These are phyloP conservation scores for Agrochola lota DNA, from an alignment of 2,888 invertebrate genomes.

Conservation along the genomic window DNA sequence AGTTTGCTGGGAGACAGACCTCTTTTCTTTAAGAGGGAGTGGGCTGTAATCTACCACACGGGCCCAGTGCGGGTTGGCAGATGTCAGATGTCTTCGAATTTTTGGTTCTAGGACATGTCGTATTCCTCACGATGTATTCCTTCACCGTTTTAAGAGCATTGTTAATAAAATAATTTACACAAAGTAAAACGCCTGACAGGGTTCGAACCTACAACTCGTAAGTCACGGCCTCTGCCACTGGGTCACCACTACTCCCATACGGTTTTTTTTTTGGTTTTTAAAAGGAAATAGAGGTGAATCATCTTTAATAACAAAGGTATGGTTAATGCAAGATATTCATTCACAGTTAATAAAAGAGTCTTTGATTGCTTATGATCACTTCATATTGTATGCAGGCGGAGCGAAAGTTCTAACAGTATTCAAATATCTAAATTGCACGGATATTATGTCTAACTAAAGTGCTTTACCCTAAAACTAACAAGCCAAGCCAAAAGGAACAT, in stretches of 20 bases:
- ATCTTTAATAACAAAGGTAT: not conserved
- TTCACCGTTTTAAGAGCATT: too few species aligned
- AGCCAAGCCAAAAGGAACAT: slow-evolving; percentile 45
- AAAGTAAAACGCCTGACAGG: too few species aligned
- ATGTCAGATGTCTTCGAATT: too few species aligned
- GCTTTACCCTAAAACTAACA: slow-evolving; percentile 52
- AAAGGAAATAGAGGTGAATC: not conserved
- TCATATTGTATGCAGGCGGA: slow-evolving; percentile 1
- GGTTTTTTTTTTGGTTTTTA: not conserved
- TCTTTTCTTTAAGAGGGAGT: too few species aligned
- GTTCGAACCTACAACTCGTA: too few species aligned
- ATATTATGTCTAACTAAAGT: slow-evolving; percentile 20
- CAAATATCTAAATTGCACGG: slow-evolving; percentile 16
- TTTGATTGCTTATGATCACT: slow-evolving; percentile 5
- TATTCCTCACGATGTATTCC: too few species aligned
- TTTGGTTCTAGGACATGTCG: too few species aligned
- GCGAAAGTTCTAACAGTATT: slow-evolving; percentile 45
- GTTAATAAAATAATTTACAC: too few species aligned
- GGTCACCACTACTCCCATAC: not conserved
- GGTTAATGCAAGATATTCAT: not conserved
- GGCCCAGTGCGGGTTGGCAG: too few species aligned
- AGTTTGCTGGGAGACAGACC: too few species aligned
- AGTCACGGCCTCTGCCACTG: too few species aligned
- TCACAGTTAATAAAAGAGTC: not conserved
- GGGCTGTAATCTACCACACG: too few species aligned